phyloP scores from a whole-genome alignment of 2,888 invertebrate genomes.

The Drosophila koepferae region DNA sequence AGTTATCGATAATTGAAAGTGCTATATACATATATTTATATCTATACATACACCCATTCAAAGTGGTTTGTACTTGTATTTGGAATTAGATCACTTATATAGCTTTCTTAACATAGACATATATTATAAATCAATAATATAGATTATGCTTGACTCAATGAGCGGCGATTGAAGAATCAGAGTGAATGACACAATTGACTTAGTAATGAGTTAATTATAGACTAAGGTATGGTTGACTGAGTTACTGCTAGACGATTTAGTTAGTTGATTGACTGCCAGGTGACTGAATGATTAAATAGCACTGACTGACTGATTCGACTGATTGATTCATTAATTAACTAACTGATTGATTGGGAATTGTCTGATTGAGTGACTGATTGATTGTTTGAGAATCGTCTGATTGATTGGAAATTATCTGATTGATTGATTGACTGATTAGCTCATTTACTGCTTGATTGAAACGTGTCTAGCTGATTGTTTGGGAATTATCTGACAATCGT shows the following conservation, averaged over 20 bases:
- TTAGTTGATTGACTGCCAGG: not conserved
- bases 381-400: not conserved
- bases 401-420: too few species aligned
- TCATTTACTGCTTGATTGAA: not conserved
- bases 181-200: not conserved
- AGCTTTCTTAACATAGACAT: constrained; percentile 1
- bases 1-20: constrained; percentile 2
- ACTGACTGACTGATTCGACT: not conserved
- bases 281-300: too few species aligned
- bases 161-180: not conserved
- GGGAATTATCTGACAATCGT: not conserved
- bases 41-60: not conserved
- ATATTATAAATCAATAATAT: not conserved
- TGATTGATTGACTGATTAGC: not conserved
- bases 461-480: not conserved
- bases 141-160: not conserved
- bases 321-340: not conserved
- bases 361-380: not conserved
- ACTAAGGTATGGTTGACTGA: not conserved
- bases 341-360: too few species aligned
- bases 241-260: too few species aligned
- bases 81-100: constrained; percentile 3
- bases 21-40: not conserved
- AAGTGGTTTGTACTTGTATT: not conserved
- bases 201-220: not conserved